Percentiles rank a stretch among this genome's conserved stretches.
Evolutionary conservation across 2,113 vertebrate genomes (phyloP).

Genomic region (Rostratula benghalensis): DNA sequence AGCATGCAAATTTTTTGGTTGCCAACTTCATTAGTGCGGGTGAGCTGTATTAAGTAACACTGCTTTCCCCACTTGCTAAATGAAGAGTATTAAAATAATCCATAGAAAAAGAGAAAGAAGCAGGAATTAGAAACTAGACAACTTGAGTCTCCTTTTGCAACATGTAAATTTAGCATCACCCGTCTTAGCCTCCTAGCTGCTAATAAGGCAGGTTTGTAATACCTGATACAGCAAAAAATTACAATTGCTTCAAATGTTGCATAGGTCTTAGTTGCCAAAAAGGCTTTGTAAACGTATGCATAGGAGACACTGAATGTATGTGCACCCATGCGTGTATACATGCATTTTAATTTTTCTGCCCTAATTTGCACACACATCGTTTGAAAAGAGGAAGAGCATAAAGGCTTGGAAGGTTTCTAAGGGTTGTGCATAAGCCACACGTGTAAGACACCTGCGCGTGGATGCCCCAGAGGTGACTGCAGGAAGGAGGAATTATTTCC

Average conservation of each 20-base stretch:
- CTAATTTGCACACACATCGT: not conserved
- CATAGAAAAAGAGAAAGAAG: not conserved
- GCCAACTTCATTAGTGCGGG: conserved; percentile 2
- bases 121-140: not conserved
- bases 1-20: conserved; percentile 36
- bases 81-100: conserved; percentile 23
- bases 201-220: not conserved
- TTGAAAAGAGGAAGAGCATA: not conserved
- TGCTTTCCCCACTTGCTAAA: conserved; percentile 7
- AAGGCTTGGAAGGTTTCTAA: not conserved
- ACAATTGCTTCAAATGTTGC: not conserved
- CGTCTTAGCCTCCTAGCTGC: not conserved
- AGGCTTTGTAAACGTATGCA: not conserved
- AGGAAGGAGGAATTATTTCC: not conserved
- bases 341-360: not conserved
- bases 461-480: not conserved
- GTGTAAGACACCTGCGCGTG: not conserved
- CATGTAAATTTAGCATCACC: not conserved
- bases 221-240: not conserved
- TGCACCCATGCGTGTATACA: accelerated
- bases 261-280: not conserved
- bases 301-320: not conserved
- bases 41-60: conserved; percentile 14
- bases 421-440: not conserved
- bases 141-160: not conserved